These are phyloP conservation scores for Palaemon carinicauda DNA, from an alignment of 1,140 invertebrate species.

Conservation along the genomic window DNA sequence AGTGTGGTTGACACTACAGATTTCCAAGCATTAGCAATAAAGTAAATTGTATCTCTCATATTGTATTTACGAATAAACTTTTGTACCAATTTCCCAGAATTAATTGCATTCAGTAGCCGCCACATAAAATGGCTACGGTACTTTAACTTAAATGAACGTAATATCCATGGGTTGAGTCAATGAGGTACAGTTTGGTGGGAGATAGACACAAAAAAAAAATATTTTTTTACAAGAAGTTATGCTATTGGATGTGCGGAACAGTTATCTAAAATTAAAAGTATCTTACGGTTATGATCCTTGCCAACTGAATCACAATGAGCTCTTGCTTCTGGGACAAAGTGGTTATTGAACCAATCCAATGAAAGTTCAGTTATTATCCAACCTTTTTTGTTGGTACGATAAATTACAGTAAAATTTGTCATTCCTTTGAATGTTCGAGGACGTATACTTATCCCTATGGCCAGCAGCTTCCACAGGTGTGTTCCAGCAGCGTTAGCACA, in stretches of 20 bases:
- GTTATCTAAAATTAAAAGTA: too few species aligned
- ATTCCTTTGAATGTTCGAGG: not conserved
- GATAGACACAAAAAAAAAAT: not conserved
- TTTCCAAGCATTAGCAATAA: not conserved
- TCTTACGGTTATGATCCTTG: not conserved
- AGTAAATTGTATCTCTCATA: not conserved
- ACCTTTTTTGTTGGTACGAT: constrained; percentile 11
- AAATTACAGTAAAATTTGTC: not conserved
- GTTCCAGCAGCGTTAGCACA: not conserved
- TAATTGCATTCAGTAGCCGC: not conserved
- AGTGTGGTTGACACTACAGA: not conserved
- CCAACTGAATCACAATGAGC: constrained; percentile 10
- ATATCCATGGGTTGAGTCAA: not conserved
- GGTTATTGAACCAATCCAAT: not conserved
- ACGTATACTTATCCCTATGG: too few species aligned
- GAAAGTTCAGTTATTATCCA: not conserved
- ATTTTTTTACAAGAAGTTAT: not conserved
- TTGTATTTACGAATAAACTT: not conserved
- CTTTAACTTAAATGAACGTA: not conserved
- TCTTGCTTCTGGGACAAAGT: not conserved
- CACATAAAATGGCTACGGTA: not conserved
- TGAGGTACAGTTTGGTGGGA: constrained; percentile 12
- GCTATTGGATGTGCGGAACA: not conserved
- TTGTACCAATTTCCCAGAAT: too few species aligned
- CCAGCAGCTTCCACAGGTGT: not conserved